phyloP scores from a whole-genome alignment of 2,797 vertebrate genomes.

The Protosalanx chinensis region DNA sequence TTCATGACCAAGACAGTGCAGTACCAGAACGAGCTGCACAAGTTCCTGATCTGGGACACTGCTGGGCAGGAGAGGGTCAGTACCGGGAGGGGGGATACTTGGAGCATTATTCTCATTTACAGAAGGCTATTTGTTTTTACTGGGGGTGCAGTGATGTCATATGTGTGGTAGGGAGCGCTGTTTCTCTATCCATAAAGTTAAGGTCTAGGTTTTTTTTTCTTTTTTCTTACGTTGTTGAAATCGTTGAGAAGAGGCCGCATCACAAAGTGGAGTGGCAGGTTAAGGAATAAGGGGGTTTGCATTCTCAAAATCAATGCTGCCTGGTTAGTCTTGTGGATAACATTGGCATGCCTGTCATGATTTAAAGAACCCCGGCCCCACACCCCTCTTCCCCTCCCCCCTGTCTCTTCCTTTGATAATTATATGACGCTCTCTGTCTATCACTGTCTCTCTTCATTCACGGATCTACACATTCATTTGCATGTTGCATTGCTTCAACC shows the following conservation, averaged over 20 bases:
- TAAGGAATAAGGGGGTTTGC: not conserved
- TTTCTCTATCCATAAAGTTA: conserved; percentile 49
- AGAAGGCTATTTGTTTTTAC: not conserved
- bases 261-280: conserved; percentile 14
- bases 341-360: conserved; percentile 11
- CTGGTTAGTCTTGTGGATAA: conserved; percentile 29
- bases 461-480: not conserved
- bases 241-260: conserved; percentile 8
- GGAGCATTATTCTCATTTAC: no score
- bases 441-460: conserved; percentile 3
- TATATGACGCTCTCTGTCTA: not conserved
- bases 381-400: not conserved
- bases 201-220: conserved; percentile 3
- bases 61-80: conserved; percentile 96
- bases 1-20: conserved; percentile 99
- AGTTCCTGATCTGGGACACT: conserved; percentile 99
- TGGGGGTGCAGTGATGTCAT: conserved; percentile 50
- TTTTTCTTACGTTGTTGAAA: not conserved
- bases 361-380: conserved; percentile 18
- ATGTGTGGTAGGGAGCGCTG: conserved; percentile 66
- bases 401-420: not conserved
- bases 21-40: conserved; percentile 97
- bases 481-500: not conserved
- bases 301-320: conserved; percentile 16
- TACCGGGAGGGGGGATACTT: conserved; percentile 16